Percentiles rank a stretch among this genome's conserved stretches.
These are phyloP conservation scores for Xiphydria camelus DNA, from an alignment of 2,888 invertebrate species.

Conservation along the genomic window DNA sequence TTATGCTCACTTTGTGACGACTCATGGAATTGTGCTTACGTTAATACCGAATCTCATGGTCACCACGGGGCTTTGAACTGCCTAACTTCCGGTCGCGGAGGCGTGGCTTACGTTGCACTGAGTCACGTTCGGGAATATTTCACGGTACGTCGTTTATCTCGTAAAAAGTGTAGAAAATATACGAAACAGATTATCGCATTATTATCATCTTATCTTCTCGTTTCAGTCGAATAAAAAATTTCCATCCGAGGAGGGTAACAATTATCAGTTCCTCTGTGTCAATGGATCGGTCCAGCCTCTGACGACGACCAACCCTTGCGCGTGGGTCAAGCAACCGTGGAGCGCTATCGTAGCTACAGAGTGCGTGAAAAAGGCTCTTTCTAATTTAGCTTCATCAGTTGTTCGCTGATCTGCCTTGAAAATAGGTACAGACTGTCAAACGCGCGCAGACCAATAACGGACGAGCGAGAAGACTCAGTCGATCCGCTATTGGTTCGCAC, in stretches of 20 bases:
- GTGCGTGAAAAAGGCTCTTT: constrained; percentile 55
- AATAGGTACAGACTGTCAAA: not conserved
- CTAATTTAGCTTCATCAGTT: not conserved
- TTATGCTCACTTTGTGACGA: constrained; percentile 65
- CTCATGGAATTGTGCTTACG: constrained; percentile 43
- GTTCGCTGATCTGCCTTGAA: not conserved
- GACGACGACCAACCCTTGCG: constrained; percentile 57
- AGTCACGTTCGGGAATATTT: constrained; percentile 61
- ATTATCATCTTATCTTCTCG: too few species aligned
- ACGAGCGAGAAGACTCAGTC: too few species aligned
- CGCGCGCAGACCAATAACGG: too few species aligned
- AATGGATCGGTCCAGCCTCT: constrained; percentile 45
- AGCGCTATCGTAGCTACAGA: constrained; percentile 61
- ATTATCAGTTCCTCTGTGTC: constrained; percentile 52
- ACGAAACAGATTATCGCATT: too few species aligned
- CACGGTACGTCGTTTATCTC: constrained; percentile 51
- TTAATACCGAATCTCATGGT: constrained; percentile 58
- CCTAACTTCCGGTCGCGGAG: constrained; percentile 60
- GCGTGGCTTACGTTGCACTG: constrained; percentile 67
- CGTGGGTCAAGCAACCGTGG: constrained; percentile 69
- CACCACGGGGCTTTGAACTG: constrained; percentile 70
- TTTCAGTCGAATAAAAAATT: too few species aligned
- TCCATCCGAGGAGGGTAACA: constrained; percentile 9
- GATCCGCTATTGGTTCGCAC: too few species aligned
- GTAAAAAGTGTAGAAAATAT: not conserved